Conservation (phyloP, 2,797 vertebrate genomes). For the Borostomias antarcticus region DNA sequence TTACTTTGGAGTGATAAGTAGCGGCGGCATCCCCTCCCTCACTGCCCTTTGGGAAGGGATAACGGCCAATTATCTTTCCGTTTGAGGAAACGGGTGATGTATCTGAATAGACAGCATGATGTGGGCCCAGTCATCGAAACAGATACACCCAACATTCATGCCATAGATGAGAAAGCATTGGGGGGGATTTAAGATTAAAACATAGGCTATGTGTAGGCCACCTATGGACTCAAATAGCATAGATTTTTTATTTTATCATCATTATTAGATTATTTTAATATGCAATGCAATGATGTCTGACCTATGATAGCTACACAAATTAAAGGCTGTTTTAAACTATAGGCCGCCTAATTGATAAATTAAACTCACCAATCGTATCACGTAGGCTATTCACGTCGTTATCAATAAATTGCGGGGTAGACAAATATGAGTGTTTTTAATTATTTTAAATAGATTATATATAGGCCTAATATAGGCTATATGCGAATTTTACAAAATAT, state of each 20-base stretch:
- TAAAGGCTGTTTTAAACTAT: not conserved
- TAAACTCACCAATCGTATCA: slow-evolving; percentile 29
- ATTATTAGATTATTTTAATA: too few species aligned
- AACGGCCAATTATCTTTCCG: slow-evolving; percentile 86
- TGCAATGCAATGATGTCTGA: too few species aligned
- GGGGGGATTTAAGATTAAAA: too few species aligned
- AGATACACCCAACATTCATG: not conserved
- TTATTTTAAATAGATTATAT: too few species aligned
- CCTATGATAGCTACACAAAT: too few species aligned
- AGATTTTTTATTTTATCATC: not conserved
- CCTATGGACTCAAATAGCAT: not conserved
- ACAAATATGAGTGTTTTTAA: too few species aligned
- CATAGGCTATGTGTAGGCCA: not conserved
- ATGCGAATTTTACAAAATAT: too few species aligned
- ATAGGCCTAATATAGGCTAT: too few species aligned
- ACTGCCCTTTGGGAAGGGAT: slow-evolving; percentile 56
- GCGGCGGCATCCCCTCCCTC: slow-evolving; percentile 55
- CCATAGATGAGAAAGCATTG: not conserved
- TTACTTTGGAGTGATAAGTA: slow-evolving; percentile 41
- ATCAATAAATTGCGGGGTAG: too few species aligned
- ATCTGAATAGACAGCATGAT: slow-evolving; percentile 76
- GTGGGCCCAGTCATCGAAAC: slow-evolving; percentile 34
- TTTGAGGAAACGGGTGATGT: slow-evolving; percentile 83
- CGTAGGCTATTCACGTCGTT: not conserved
- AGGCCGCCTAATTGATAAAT: not conserved